A percentile compares a stretch with the other conserved stretches of the same genome.
phyloP scores from a whole-genome alignment of 92 coral and sea anemone genomes.

The Siderastrea siderea region DNA sequence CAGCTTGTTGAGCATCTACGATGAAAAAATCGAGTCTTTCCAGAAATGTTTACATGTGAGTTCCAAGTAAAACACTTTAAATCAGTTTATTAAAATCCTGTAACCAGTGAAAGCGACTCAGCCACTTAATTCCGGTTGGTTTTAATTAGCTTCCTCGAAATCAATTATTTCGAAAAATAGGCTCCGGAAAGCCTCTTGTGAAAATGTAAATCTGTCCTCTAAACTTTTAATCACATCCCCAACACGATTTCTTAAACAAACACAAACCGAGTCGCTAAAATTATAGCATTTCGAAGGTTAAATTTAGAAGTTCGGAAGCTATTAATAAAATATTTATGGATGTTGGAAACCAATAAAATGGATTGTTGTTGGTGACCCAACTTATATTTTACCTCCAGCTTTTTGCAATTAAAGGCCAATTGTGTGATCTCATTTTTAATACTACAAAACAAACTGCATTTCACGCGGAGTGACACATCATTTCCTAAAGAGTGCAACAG shows the following conservation, averaged over 20 bases:
- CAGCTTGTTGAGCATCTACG: not conserved
- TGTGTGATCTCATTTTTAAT: not conserved
- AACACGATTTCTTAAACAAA: slow-evolving; percentile 15
- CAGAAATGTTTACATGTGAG: not conserved
- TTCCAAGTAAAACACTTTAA: not conserved
- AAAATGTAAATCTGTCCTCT: slow-evolving; percentile 5
- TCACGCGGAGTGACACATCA: not conserved
- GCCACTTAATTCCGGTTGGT: not conserved
- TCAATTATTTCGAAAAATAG: not conserved
- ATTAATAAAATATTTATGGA: slow-evolving; percentile 13
- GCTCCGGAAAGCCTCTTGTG: not conserved
- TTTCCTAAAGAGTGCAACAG: not conserved
- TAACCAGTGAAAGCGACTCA: not conserved
- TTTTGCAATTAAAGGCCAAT: not conserved
- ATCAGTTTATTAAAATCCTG: not conserved
- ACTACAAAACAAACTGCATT: not conserved
- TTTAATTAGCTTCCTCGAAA: slow-evolving; percentile 4
- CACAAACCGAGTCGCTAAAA: not conserved
- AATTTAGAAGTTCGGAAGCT: not conserved
- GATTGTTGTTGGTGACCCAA: not conserved
- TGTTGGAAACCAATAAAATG: not conserved
- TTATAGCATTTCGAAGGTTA: slow-evolving; percentile 1
- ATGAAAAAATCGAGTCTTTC: not conserved
- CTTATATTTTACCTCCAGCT: not conserved
- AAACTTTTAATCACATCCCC: slow-evolving; percentile 24